Percentiles rank a stretch among this genome's conserved stretches.
Evolutionary conservation across 2,797 vertebrate species (phyloP).

Genomic region (Crocidura indochinensis): DNA sequence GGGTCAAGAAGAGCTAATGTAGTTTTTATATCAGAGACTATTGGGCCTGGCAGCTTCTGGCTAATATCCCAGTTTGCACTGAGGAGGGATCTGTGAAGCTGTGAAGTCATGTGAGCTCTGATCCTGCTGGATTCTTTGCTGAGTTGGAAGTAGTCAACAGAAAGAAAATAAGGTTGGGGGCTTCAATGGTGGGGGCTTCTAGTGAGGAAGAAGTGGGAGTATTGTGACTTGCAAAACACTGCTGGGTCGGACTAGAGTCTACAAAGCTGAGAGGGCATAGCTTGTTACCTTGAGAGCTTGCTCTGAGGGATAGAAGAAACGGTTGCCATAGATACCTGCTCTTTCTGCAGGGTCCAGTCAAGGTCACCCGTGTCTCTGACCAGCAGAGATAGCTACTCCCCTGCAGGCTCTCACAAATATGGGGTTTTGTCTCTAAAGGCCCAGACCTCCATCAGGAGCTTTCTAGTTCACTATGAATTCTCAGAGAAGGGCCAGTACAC

Average conservation of each 20-base stretch:
- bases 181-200: background rate
- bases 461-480: slow-evolving; percentile 23
- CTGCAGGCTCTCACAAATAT: background rate
- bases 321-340: background rate
- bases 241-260: background rate
- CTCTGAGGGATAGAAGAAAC: rapidly evolving
- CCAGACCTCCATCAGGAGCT: background rate
- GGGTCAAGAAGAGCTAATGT: slow-evolving; percentile 21
- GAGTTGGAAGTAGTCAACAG: slow-evolving; percentile 3
- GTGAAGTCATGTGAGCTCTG: slow-evolving; percentile 29
- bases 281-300: background rate
- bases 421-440: background rate
- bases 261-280: background rate
- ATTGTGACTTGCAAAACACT: rapidly evolving
- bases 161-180: background rate
- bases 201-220: background rate
- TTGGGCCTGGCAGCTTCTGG: slow-evolving; percentile 26
- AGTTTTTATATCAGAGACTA: slow-evolving; percentile 20
- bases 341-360: background rate
- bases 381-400: background rate
- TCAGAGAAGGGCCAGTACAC: background rate
- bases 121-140: slow-evolving; percentile 46
- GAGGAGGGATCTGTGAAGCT: slow-evolving; percentile 18
- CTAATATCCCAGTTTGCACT: background rate
- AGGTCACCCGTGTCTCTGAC: background rate